Base-by-base conservation (phyloP, 2,797 vertebrate genomes). In the Betta splendens region DNA sequence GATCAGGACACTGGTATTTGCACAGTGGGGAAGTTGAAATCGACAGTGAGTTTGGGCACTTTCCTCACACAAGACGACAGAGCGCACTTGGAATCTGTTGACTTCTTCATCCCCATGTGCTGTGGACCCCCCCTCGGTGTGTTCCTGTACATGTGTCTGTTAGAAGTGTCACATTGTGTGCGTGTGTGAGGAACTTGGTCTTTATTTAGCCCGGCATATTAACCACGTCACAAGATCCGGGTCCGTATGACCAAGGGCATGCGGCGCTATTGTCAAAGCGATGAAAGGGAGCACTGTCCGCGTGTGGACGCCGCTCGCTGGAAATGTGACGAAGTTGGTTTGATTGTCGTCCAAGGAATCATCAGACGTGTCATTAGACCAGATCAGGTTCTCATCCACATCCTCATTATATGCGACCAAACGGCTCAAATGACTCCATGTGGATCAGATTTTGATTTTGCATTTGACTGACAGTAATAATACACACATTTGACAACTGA, bases 211-310 rank as follows among this genome's bases (percentile, higher is more conserved):
- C 31, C 76, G 71, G 62, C 62, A 66, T 54, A 80, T 57, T 54
- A n/a, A 26, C 58, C 63, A 70, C 74, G 36, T 87, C 85, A 86
- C 80, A 86, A 85, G 85, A 76, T 74, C 74, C n/a, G 1, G 1
- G 66, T 78, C 75, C 81, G 64, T 83, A 83, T 87, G 81, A 87
- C 78, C 58, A n/a, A 55, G 21, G 63, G 45, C 46, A 56, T 28
- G 79, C 64, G 69, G 74, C 57, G 61, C 69, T 80, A 76, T 83
- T 83, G 85, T 77, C 61, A 66, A 35, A 52, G 50, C 31, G 29
- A 42, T 83, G 75, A 87, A 85, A 85, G 75, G 53, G 56, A 15
- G 64, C 77, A 66, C 64, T 86, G 78, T 83, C 35, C 36, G 17
- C 86, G 78, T 83, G 35, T 42, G 17, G 23, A 11, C 21, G 16